Evolutionary conservation across 53 echinoderm and acorn worm genomes (phyloP), one percentile per base, ranked within the genome.

Genomic region (Echinometra lucunter): DNA sequence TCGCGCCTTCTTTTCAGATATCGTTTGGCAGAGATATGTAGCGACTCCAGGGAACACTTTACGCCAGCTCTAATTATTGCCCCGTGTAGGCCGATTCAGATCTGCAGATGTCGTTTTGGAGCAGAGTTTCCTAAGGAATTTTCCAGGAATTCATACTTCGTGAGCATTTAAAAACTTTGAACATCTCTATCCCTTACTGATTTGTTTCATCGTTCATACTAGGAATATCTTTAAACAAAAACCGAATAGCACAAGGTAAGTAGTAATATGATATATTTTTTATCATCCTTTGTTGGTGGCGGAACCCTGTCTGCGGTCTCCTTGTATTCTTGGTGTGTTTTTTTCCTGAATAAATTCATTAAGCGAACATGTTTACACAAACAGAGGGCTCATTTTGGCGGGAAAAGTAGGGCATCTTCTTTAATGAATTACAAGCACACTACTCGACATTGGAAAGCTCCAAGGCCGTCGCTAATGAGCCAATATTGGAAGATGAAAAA

Each of bases 401-500:
- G 78, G 78, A 30, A 78, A 78, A 42, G 16, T 18, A 78, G 23
- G 78, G 19, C 42, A 78, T 21, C 18, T 42, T 40, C 10, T 78
- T 42, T 18, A 38, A 15, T 75, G 40, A 78, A 78, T 19, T 38
- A 27, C 32, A 88, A 28, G 18, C 88, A 88, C 28, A 49, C 53
- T 55, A 34, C 57, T 30, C 35, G 88, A 57, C 56, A 88, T 57
- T 49, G 55, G 28, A 23, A 27, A 34, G 35, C 12, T 0, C 49
- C 88, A 34, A 78, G 88, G 53, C 45, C 88, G 30, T 32, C 32
- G 88, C 21, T 88, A 88, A 88, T 88, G 88, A 88, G 16, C 28
- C 88, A 30, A 88, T 88, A 88, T 88, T 47, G 32, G 57, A 88
- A 30, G 88, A 88, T 55, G n/a, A 88, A 88, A 55, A 47, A 55